Evolutionary conservation across 2,888 invertebrate species (phyloP).

Genomic region (Lathronympha strigana): DNA sequence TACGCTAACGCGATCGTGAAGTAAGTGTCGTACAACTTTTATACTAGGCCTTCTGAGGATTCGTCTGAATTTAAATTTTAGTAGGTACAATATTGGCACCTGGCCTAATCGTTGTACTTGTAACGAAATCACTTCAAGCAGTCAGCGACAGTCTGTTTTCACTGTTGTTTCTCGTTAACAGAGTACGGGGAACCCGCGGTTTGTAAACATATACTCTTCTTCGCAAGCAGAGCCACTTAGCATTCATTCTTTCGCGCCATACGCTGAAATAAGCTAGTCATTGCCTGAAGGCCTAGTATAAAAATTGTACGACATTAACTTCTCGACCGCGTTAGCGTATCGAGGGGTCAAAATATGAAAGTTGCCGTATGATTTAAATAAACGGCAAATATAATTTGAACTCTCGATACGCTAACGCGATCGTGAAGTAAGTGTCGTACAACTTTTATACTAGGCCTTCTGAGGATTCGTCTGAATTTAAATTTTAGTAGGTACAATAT

Average conservation of each 20-base stretch:
- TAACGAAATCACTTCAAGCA: conserved; percentile 3
- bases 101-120: neutral
- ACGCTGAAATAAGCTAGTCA: neutral
- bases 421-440: too few relatives aligned
- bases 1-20: too few relatives aligned
- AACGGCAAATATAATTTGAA: too few relatives aligned
- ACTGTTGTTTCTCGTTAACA: conserved; percentile 4
- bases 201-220: conserved; percentile 20
- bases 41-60: neutral
- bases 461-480: too few relatives aligned
- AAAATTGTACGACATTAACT: too few relatives aligned
- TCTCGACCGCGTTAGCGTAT: too few relatives aligned
- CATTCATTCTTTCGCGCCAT: conserved; percentile 6
- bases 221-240: conserved; percentile 22
- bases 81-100: neutral
- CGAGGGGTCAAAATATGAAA: too few relatives aligned
- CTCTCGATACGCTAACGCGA: too few relatives aligned
- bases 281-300: neutral
- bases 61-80: neutral
- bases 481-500: too few relatives aligned
- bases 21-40: too few relatives aligned
- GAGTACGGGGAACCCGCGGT: conserved; percentile 19
- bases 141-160: conserved; percentile 14
- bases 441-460: too few relatives aligned
- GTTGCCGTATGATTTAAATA: too few relatives aligned